Conservation (phyloP, 2,888 invertebrate genomes). For the Perithous albicinctus region DNA sequence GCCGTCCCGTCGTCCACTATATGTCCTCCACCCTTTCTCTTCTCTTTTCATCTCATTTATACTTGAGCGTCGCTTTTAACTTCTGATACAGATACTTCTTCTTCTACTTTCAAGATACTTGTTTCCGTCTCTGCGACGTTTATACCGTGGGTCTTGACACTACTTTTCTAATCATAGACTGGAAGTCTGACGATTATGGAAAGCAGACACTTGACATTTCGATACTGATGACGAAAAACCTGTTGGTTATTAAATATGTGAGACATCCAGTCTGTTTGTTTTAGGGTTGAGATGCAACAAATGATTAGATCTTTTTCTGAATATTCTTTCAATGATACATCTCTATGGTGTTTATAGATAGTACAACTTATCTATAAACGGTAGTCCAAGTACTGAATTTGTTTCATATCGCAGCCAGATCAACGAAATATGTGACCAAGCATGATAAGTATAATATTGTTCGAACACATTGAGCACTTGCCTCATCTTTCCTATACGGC, state of each 20-base stretch:
- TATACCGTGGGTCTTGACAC: not conserved
- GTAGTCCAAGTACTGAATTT: too few relatives aligned
- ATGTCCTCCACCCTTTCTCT: conserved; percentile 37
- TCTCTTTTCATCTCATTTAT: conserved; percentile 49
- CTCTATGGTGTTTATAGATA: too few relatives aligned
- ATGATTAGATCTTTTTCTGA: too few relatives aligned
- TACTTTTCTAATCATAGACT: conserved; percentile 1
- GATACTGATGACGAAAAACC: not conserved
- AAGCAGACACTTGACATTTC: not conserved
- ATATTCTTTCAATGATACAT: too few relatives aligned
- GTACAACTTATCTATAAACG: too few relatives aligned
- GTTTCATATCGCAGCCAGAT: too few relatives aligned
- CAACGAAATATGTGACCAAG: too few relatives aligned
- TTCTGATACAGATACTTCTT: too few relatives aligned
- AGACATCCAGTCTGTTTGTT: not conserved
- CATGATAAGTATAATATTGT: too few relatives aligned
- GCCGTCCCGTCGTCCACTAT: conserved; percentile 61
- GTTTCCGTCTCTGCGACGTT: not conserved
- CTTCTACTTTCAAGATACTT: conserved; percentile 15
- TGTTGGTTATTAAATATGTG: not conserved
- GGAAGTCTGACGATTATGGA: not conserved
- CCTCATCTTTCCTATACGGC: too few relatives aligned
- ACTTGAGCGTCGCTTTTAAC: conserved; percentile 25
- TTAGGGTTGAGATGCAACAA: too few relatives aligned
- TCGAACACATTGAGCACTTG: too few relatives aligned